Percentiles rank a stretch among this genome's conserved stretches.
Conservation (phyloP, 2,888 invertebrate genomes). For the Noctua janthina region DNA sequence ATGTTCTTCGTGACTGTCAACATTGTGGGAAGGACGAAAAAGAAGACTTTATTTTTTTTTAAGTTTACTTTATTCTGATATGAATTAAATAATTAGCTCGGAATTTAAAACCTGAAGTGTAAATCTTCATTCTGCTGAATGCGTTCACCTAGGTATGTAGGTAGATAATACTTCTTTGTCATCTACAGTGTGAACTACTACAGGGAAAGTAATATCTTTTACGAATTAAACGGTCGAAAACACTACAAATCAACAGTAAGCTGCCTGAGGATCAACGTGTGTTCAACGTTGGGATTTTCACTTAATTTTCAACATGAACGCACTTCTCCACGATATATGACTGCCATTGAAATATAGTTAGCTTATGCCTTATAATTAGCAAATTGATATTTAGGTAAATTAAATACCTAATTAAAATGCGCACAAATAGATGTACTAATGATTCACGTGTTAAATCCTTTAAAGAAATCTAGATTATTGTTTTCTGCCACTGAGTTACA, state of each 20-base stretch:
- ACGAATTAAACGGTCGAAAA: background rate
- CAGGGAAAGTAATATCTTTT: background rate
- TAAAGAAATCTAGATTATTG: background rate
- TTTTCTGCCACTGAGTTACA: conserved; percentile 17
- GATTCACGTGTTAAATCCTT: background rate
- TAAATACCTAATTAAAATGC: background rate
- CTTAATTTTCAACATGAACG: background rate
- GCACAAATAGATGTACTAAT: conserved; percentile 2
- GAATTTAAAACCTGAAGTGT: background rate
- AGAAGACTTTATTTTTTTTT: background rate
- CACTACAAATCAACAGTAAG: background rate
- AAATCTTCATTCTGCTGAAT: no score
- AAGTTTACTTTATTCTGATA: background rate
- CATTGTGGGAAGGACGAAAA: background rate
- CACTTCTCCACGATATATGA: background rate
- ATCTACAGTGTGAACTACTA: background rate
- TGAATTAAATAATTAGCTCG: background rate
- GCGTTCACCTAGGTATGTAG: background rate
- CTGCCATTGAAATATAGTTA: background rate
- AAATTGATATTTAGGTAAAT: background rate
- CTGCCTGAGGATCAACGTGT: background rate
- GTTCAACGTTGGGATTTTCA: background rate
- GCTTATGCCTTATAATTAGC: background rate
- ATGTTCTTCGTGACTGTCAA: background rate
- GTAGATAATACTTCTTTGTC: background rate